Evolutionary conservation across 2,797 vertebrate genomes (phyloP).

Genomic region (Pampus argenteus): DNA sequence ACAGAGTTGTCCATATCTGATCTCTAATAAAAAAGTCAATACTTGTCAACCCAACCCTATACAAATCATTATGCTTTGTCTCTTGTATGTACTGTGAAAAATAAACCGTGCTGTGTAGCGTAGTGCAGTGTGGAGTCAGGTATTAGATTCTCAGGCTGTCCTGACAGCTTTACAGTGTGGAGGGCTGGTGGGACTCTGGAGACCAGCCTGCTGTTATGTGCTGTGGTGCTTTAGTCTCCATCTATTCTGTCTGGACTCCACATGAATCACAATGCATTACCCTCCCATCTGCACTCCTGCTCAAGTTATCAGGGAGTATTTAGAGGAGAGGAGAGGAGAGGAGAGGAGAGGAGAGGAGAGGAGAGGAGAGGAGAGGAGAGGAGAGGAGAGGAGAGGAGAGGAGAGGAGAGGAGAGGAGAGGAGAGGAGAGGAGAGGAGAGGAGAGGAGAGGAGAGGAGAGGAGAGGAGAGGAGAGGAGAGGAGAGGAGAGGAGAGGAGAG

Average conservation of each 20-base stretch:
- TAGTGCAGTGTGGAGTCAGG: constrained; percentile 44
- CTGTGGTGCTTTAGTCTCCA: constrained; percentile 52
- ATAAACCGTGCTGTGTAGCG: constrained; percentile 11
- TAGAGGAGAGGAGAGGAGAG: constrained; percentile 27
- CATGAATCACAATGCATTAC: constrained; percentile 80
- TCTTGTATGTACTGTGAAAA: constrained; percentile 27
- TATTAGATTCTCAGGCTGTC: constrained; percentile 59
- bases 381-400: neutral
- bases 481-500: too few species aligned
- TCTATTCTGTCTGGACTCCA: constrained; percentile 61
- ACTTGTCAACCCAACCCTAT: neutral
- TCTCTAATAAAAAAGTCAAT: constrained; percentile 16
- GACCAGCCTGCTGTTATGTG: constrained; percentile 55
- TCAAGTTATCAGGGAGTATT: constrained; percentile 66
- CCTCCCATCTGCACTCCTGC: constrained; percentile 69
- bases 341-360: constrained; percentile 1
- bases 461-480: too few species aligned
- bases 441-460: too few species aligned
- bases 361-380: neutral
- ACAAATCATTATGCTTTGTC: constrained; percentile 22
- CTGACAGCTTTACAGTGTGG: constrained; percentile 71
- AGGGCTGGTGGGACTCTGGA: constrained; percentile 58
- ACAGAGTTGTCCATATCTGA: neutral
- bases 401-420: too few species aligned
- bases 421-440: too few species aligned